A percentile compares a stretch with the other conserved stretches of the same genome.
Evolutionary conservation across 2,113 vertebrate species (phyloP).

Genomic region (Rhegmatorhina hoffmannsi): DNA sequence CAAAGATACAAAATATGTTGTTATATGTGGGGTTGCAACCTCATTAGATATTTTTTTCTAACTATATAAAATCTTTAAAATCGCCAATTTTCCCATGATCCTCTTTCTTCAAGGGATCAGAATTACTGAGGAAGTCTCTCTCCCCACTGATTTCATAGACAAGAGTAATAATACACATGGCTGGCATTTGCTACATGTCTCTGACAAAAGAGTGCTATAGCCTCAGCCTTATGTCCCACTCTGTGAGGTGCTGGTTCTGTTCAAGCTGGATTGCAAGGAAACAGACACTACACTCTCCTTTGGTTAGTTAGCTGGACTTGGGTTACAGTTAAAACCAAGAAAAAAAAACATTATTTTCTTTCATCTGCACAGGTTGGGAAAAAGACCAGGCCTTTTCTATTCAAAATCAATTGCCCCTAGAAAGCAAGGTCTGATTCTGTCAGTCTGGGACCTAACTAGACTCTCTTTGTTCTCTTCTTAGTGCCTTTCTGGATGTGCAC

Average conservation of each 20-base stretch:
- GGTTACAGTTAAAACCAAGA: background rate
- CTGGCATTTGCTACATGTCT: background rate
- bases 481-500: background rate
- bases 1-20: background rate
- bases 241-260: background rate
- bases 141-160: background rate
- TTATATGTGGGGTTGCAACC: accelerated
- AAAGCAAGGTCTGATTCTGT: background rate
- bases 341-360: background rate
- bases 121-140: background rate
- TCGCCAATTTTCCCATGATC: background rate
- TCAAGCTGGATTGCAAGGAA: background rate
- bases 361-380: background rate
- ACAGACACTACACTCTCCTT: background rate
- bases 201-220: background rate
- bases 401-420: background rate
- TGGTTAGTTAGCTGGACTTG: background rate
- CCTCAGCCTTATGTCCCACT: background rate
- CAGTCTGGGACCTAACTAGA: background rate
- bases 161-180: background rate
- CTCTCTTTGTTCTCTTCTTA: background rate
- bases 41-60: background rate
- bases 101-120: background rate
- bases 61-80: background rate
- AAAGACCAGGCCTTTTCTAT: background rate